phyloP scores from a whole-genome alignment of 2,888 invertebrate species.

The Ernsta delagoae region DNA sequence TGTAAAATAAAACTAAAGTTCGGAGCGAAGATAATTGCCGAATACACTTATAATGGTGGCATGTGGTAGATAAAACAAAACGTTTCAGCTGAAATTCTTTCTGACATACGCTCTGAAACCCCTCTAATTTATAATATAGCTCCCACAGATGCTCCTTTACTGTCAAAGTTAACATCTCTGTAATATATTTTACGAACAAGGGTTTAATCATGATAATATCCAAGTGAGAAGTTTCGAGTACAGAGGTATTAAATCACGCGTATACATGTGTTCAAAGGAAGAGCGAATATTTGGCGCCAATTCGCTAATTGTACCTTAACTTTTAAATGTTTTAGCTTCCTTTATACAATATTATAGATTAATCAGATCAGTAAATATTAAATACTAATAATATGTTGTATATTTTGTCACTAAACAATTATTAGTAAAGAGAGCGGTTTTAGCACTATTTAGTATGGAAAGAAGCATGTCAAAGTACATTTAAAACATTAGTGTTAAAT shows the following conservation, averaged over 20 bases:
- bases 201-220: constrained; percentile 46
- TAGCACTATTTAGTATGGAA: too few species aligned
- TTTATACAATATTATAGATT: too few species aligned
- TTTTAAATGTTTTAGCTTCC: constrained; percentile 44
- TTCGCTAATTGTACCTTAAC: constrained; percentile 65
- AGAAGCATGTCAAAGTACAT: too few species aligned
- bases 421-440: too few species aligned
- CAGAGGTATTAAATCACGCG: constrained; percentile 43
- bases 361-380: too few species aligned
- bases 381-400: too few species aligned
- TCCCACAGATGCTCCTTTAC: constrained; percentile 7
- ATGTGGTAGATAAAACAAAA: too few species aligned
- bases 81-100: not conserved
- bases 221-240: constrained; percentile 37
- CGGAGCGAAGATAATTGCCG: too few species aligned
- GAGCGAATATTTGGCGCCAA: constrained; percentile 61
- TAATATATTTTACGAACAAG: constrained; percentile 26
- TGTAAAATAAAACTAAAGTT: too few species aligned
- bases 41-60: too few species aligned
- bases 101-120: not conserved
- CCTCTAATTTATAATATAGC: constrained; percentile 5
- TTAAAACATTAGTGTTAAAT: too few species aligned
- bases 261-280: constrained; percentile 57
- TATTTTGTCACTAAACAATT: too few species aligned
- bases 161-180: constrained; percentile 22